Evolutionary conservation across 1,140 invertebrate species (phyloP).

Genomic region (Heterodera carotae): DNA sequence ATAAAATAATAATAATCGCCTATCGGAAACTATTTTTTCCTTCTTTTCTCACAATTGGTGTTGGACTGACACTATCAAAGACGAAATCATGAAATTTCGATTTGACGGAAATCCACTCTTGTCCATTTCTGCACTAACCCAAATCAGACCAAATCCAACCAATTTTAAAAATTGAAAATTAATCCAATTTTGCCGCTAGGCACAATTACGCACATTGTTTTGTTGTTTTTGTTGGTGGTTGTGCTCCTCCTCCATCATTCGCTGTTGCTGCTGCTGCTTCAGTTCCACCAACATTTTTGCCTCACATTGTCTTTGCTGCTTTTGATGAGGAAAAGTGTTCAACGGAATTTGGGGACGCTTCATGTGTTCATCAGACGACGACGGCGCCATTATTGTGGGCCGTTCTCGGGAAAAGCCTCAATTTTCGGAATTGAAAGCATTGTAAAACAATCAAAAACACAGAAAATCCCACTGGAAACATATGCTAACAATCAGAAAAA

Average conservation of each 20-base stretch:
- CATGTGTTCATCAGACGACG: neutral
- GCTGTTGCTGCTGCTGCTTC: neutral
- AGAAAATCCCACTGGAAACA: too few relatives aligned
- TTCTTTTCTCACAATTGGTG: neutral
- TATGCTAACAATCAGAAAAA: too few relatives aligned
- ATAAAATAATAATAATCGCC: neutral
- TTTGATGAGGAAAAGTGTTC: slow-evolving; percentile 1
- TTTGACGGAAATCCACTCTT: too few relatives aligned
- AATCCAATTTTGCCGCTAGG: too few relatives aligned
- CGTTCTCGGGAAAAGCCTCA: neutral
- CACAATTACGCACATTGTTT: neutral
- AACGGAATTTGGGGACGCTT: neutral
- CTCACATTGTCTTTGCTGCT: neutral
- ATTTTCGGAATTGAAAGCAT: neutral
- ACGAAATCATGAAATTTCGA: too few relatives aligned
- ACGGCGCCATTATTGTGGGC: neutral
- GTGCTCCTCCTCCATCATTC: neutral
- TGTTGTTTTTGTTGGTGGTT: neutral
- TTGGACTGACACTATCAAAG: too few relatives aligned
- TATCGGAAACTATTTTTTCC: neutral
- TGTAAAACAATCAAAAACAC: too few relatives aligned
- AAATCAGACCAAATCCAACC: too few relatives aligned
- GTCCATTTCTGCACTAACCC: too few relatives aligned
- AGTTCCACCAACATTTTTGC: neutral
- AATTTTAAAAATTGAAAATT: too few relatives aligned